Evolutionary conservation across 2,888 invertebrate genomes (phyloP), one percentile per base, ranked within the genome.

Genomic region (Plusia festucae): DNA sequence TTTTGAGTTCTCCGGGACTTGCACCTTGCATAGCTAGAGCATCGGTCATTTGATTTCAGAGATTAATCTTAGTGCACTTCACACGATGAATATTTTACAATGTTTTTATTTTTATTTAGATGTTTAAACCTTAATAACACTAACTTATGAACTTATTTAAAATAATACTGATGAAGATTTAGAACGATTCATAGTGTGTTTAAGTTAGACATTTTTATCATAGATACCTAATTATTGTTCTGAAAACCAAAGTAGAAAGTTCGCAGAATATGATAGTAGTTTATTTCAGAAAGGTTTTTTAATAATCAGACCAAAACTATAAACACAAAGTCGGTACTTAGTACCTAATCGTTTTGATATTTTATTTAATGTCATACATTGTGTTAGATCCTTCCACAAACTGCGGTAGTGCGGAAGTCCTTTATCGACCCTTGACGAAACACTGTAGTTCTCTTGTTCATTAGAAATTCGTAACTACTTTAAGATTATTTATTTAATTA

Each of bases 401-500:
- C n/a, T 34, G 24, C 5, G 34, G 34, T 34, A 13, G 34, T 2
- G 13, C 34, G 3, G 13, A 34, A 11, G 13, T 13, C 34, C 34
- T 34, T 34, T 34, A 13, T 34, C 13, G 34, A 34, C 34, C 34
- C 13, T 34, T 34, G 1, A 30, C 30, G 13, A 13, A 34, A 34
- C 34, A 34, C 34, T 9, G 15, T n/a, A n/a, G 5, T 5, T n/a
- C 2, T 5, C n/a, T 7, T 30, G 34, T 34, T 34, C n/a, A 40
- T 40, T 40, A 40, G n/a, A n/a, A 40, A 40, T n/a, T 40, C 30
- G 5, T 40, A 40, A 7, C 40, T 40, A 40, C n/a, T 40, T n/a
- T n/a, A 40, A 40, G n/a, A 40, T 40, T n/a, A 40, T 40, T 40
- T 40, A 40, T n/a, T 40, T 34, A n/a, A n/a, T n/a, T n/a, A 40